phyloP scores from a whole-genome alignment of 1,140 invertebrate genomes.

The Andricus grossulariae region DNA sequence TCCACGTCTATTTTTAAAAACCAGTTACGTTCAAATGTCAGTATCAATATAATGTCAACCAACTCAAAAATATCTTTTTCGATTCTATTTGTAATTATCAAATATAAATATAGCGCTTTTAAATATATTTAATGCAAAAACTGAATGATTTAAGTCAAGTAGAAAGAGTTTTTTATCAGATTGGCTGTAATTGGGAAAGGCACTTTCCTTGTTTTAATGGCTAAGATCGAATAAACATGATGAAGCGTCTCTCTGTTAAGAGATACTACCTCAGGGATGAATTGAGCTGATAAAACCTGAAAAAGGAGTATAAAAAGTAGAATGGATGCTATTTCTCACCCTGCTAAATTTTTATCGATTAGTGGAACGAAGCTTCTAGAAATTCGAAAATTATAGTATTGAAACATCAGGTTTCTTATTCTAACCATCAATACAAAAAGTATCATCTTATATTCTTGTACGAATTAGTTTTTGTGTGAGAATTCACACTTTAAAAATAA shows the following conservation, averaged over 20 bases:
- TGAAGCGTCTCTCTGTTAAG: neutral
- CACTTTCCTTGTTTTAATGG: slow-evolving; percentile 8
- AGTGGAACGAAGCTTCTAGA: neutral
- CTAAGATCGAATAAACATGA: slow-evolving; percentile 26
- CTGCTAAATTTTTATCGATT: neutral
- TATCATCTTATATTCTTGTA: too few relatives aligned
- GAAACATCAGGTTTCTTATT: too few relatives aligned
- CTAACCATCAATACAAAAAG: too few relatives aligned
- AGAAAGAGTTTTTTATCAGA: slow-evolving; percentile 1
- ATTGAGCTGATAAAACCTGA: slow-evolving; percentile 14
- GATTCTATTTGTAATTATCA: too few relatives aligned
- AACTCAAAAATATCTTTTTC: too few relatives aligned
- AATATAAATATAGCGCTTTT: too few relatives aligned
- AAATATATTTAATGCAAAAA: neutral
- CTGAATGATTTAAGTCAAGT: neutral
- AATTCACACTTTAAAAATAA: too few relatives aligned
- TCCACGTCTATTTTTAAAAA: too few relatives aligned
- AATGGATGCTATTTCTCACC: slow-evolving; percentile 2
- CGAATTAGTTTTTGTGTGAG: too few relatives aligned
- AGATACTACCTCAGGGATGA: slow-evolving; percentile 15
- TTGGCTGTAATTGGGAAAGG: slow-evolving; percentile 18
- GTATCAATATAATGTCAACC: too few relatives aligned
- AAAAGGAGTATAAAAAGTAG: neutral
- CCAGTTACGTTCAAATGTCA: too few relatives aligned
- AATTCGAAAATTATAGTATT: too few relatives aligned